Evolutionary conservation across 35 echinoderm and acorn worm species (phyloP).

Genomic region (Stichopus chloronotus): DNA sequence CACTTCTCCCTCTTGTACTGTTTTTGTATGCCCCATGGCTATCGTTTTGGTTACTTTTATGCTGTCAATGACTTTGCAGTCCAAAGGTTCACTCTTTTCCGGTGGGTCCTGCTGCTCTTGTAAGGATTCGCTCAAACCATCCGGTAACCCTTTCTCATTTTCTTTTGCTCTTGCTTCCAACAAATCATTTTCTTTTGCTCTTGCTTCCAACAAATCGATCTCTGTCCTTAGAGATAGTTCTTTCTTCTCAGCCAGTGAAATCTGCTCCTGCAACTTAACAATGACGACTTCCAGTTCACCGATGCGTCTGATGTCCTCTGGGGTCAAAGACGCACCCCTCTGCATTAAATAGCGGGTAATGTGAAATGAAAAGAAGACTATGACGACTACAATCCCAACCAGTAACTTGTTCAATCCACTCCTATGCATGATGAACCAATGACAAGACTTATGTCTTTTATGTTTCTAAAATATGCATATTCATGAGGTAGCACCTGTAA

Average conservation of each 20-base stretch:
- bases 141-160: neutral
- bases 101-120: neutral
- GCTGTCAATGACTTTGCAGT: constrained; percentile 77
- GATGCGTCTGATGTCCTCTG: constrained; percentile 34
- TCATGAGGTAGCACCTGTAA: too few relatives aligned
- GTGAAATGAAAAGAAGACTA: constrained; percentile 43
- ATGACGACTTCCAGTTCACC: constrained; percentile 53
- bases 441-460: too few relatives aligned
- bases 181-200: constrained; percentile 35
- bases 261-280: constrained; percentile 34
- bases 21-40: constrained; percentile 78
- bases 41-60: constrained; percentile 74
- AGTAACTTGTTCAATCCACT: constrained; percentile 44
- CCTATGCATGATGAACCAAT: constrained; percentile 20
- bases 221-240: constrained; percentile 43
- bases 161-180: constrained; percentile 48
- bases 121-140: neutral
- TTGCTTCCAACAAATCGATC: constrained; percentile 48
- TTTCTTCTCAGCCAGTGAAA: constrained; percentile 48
- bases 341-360: constrained; percentile 30
- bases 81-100: constrained; percentile 6
- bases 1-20: constrained; percentile 76
- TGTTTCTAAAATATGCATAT: too few relatives aligned
- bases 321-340: neutral
- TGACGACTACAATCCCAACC: constrained; percentile 18